phyloP scores from a whole-genome alignment of 2,797 vertebrate genomes.

The Tragelaphus oryx region DNA sequence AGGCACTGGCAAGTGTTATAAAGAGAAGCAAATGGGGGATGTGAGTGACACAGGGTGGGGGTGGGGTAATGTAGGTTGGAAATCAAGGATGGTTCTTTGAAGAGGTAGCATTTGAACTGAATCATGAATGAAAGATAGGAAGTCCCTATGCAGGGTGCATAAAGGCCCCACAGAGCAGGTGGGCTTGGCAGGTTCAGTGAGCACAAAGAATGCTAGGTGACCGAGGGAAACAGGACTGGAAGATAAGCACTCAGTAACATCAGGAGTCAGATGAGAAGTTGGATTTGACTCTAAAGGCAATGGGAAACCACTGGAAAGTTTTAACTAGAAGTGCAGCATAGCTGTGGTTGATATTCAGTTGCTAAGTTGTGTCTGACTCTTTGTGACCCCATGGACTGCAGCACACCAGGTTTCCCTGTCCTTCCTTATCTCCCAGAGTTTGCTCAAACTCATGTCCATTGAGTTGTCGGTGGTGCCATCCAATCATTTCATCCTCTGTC shows the following conservation, averaged over 20 bases:
- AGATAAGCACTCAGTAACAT: neutral
- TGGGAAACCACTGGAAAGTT: neutral
- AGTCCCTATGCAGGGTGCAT: accelerated
- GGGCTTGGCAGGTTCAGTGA: neutral
- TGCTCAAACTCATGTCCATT: neutral
- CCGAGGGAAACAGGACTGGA: accelerated
- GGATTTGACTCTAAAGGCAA: neutral
- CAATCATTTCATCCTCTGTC: neutral
- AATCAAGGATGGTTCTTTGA: neutral
- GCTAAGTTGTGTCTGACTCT: neutral
- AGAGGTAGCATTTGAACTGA: neutral
- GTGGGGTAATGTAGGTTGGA: neutral
- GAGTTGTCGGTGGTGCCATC: neutral
- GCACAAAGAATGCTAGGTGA: neutral
- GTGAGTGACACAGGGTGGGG: neutral
- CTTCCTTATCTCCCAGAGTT: neutral
- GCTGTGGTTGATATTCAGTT: neutral
- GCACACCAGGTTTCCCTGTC: neutral
- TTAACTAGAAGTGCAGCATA: neutral
- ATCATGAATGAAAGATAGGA: neutral
- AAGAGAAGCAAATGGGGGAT: neutral
- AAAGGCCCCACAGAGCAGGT: neutral
- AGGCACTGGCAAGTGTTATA: no score
- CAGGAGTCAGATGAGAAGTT: neutral
- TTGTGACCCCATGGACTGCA: neutral